Base-by-base conservation (phyloP, 2,797 vertebrate species). In the Pelobates cultripes region DNA sequence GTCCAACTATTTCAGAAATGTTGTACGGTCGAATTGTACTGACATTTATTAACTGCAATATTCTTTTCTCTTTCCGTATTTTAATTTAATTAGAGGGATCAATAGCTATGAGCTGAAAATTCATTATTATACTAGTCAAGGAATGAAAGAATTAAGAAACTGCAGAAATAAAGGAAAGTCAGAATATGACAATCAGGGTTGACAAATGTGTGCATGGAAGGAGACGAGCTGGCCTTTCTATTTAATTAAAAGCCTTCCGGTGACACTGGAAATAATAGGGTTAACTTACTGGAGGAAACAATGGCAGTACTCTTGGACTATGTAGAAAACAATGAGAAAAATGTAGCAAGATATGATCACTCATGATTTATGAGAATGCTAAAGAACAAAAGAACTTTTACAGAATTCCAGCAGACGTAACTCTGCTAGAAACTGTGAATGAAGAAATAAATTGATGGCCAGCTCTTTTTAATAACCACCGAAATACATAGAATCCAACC, bases 341-440 rank as follows among this genome's bases (percentile, higher is more conserved):
- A 5, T 14, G 28, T 41, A 4, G 44, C 47, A 43, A 68, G 63
- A 68, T n/a, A 43, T 44, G 55, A 69, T 64, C 61, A 2, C 28
- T n/a, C 61, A 64, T 80, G 79, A 75, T 80, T 74, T 75, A 80
- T 75, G 79, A 75, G 43, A 80, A 80, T 75, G 42, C 17, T 9
- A 17, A 41, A 15, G 17, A 64, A 69, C 79, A 61, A 80, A 69
- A 69, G 70, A 66, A 57, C 45, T 41, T 41, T 73, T 17, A 2
- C 47, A 51, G 47, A 51, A 51, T 51, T 51, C 47, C 47, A 51
- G 10, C 5, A 51, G 5, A 51, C 28, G 47, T 6, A 51, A 51
- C 5, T 51, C 10, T 51, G 47, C 47, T 51, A 6, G 5, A 51
- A 6, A 6, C 5, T 10, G 47, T 51, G 47, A 10, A 5, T 51